Percentiles rank a stretch among this genome's conserved stretches.
Conservation (phyloP, 2,888 invertebrate genomes). For the Dinocampus coccinellae region DNA sequence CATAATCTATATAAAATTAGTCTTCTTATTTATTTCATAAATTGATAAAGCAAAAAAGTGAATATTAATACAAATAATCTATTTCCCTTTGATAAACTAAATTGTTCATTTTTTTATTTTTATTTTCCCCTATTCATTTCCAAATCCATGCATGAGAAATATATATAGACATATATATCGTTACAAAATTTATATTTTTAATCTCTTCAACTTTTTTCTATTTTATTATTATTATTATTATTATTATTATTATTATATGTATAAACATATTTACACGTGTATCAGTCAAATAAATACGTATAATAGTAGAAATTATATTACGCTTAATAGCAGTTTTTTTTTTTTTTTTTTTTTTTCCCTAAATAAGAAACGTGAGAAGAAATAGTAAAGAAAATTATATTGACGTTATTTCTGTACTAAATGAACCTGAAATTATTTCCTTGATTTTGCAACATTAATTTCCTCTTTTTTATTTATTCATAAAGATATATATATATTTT, state of each 20-base stretch:
- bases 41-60: not conserved
- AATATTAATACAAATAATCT: not conserved
- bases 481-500: not conserved
- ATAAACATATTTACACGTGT: slow-evolving; percentile 60
- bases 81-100: not conserved
- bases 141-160: not conserved
- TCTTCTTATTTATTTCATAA: not conserved
- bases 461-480: not conserved
- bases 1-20: not conserved
- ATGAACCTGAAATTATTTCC: not conserved
- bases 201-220: slow-evolving; percentile 18
- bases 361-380: too few species aligned
- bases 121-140: not conserved
- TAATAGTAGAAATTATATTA: slow-evolving; percentile 24
- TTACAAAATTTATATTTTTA: slow-evolving; percentile 15
- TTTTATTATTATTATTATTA: not conserved
- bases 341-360: too few species aligned
- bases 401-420: not conserved
- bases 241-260: slow-evolving; percentile 35
- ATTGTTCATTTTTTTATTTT: not conserved
- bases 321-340: not conserved
- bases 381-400: too few species aligned
- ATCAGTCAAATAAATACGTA: slow-evolving; percentile 63
- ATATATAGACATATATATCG: slow-evolving; percentile 4
- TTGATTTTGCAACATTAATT: not conserved